These are phyloP conservation scores for Drosophila tsacasi DNA, from an alignment of 1,140 invertebrate genomes.

Conservation along the genomic window DNA sequence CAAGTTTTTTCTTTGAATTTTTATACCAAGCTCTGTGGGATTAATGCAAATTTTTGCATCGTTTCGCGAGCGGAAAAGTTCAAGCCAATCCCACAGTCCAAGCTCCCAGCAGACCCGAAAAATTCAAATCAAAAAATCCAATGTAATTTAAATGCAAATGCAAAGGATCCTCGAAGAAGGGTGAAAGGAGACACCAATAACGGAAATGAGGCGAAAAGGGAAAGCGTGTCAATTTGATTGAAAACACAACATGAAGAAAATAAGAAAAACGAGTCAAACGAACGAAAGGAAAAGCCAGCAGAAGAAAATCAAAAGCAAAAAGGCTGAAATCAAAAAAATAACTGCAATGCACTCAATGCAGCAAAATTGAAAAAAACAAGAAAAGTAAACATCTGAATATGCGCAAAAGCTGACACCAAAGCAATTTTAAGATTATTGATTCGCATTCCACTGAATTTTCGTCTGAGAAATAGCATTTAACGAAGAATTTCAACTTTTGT, in stretches of 20 bases:
- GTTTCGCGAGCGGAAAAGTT: slow-evolving; percentile 28
- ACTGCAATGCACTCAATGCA: slow-evolving; percentile 12
- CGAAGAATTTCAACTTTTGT: slow-evolving; percentile 1
- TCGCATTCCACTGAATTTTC: slow-evolving; percentile 65
- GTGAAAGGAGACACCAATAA: slow-evolving; percentile 3
- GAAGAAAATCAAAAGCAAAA: slow-evolving; percentile 21
- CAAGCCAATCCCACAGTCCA: slow-evolving; percentile 50
- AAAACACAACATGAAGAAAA: slow-evolving; percentile 21
- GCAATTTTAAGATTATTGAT: slow-evolving; percentile 58
- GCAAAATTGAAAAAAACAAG: slow-evolving; percentile 18
- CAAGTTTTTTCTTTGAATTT: not conserved
- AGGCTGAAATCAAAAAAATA: slow-evolving; percentile 23
- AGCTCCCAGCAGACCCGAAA: slow-evolving; percentile 32
- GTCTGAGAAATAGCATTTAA: slow-evolving; percentile 15
- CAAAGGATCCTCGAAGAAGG: slow-evolving; percentile 17
- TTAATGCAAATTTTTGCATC: slow-evolving; percentile 29
- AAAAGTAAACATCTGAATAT: slow-evolving; percentile 18
- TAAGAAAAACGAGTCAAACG: slow-evolving; percentile 31
- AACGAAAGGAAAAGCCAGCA: slow-evolving; percentile 45
- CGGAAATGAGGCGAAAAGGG: slow-evolving; percentile 41
- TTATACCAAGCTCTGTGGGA: not conserved
- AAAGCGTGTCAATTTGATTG: slow-evolving; percentile 75
- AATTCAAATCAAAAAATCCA: slow-evolving; percentile 38
- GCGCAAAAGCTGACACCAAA: slow-evolving; percentile 23
- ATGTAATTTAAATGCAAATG: slow-evolving; percentile 77